Evolutionary conservation across 2,797 vertebrate genomes (phyloP), one percentile per base, ranked within the genome.

Genomic region (Acestrorhynchus altus): DNA sequence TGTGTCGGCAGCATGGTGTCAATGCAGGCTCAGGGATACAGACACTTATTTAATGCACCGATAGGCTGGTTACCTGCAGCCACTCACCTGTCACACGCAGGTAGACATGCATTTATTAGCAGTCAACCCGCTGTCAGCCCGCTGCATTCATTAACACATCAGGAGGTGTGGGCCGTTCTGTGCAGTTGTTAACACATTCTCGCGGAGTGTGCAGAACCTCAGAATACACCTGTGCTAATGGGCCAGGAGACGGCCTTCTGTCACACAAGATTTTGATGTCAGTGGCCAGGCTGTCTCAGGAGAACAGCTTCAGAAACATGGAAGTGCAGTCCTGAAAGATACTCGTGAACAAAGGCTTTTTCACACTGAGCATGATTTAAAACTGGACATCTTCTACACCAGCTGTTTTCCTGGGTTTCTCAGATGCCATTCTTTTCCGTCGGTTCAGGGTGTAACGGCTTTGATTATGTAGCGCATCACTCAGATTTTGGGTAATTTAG

Each of bases 21-120:
- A 84, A 77, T 59, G 81, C 81, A 81, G 85, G 85, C 85, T 82
- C 67, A 79, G 35, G 51, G 65, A 69, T 28, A 51, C 57, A 74
- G 70, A 80, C 51, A 40, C 35, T 11, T 85, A 78, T 87, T 83
- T 80, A 90, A 86, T 82, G 85, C 83, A 72, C 81, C 77, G 47
- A 73, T 79, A 82, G 87, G 87, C 88, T 87, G 85, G 92, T 92
- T 91, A 92, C 88, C 87, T 92, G 86, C 52, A 76, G 83, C 60
- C 77, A 85, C 81, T 90, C 90, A 90, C 89, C 90, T 91, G 89
- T 91, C 90, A 93, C 89, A 68, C 90, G 87, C 92, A 96, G 94
- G 95, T 96, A 94, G 92, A 89, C 88, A 88, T 77, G 94, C 93
- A 96, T 95, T 94, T 92, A 96, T 97, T 97, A 96, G 90, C 95